These are phyloP conservation scores for Typhlichthys eigenmanni DNA, from an alignment of 2,797 vertebrate species.

Conservation along the genomic window DNA sequence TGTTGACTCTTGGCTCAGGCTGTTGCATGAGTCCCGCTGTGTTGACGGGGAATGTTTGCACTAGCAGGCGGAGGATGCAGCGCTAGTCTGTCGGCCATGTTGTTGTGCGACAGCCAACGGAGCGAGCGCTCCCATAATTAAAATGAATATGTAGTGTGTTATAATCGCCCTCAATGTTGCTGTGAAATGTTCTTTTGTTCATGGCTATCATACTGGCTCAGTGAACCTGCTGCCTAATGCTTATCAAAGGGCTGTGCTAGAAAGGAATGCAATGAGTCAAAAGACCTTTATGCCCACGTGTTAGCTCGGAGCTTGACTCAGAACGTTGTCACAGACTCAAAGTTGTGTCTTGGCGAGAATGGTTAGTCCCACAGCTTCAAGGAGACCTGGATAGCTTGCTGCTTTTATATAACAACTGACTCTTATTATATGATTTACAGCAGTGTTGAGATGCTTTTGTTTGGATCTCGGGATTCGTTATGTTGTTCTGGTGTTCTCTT, in stretches of 20 bases:
- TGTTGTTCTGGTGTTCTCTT: no score
- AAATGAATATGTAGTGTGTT: neutral
- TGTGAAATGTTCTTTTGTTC: neutral
- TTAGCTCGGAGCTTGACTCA: neutral
- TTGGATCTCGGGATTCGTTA: no score
- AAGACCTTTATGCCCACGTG: neutral
- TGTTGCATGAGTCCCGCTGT: neutral
- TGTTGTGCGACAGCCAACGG: neutral
- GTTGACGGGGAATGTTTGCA: constrained; percentile 16
- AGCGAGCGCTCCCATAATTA: no score
- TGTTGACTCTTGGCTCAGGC: neutral
- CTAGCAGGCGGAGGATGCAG: neutral
- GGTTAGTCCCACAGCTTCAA: no score
- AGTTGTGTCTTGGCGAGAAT: no score
- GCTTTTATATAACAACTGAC: no score
- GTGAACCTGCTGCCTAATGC: neutral
- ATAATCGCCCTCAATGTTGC: neutral
- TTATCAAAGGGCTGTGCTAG: neutral
- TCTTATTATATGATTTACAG: no score
- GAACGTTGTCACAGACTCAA: no score
- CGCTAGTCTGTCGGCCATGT: neutral
- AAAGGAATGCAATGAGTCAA: neutral
- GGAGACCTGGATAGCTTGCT: no score
- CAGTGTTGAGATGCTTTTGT: no score
- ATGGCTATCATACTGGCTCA: no score